A percentile compares a stretch with the other conserved stretches of the same genome.
Evolutionary conservation across 2,888 invertebrate genomes (phyloP).

Genomic region (Cheilosia scutellata): DNA sequence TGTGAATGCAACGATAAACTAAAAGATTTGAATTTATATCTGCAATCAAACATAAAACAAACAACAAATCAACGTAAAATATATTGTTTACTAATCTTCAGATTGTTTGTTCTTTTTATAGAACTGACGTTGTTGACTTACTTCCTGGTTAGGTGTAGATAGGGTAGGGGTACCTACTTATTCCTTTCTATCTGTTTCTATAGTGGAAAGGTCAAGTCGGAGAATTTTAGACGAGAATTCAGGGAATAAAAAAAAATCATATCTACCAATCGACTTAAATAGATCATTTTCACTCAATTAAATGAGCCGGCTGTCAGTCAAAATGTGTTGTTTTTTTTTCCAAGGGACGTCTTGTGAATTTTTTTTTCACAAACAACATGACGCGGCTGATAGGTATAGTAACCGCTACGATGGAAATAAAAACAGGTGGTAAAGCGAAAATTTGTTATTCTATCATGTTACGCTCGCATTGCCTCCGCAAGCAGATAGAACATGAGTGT

Average conservation of each 20-base stretch:
- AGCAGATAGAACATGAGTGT: conserved; percentile 5
- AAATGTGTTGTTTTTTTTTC: neutral
- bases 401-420: neutral
- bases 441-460: conserved; percentile 22
- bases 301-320: conserved; percentile 30
- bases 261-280: conserved; percentile 11
- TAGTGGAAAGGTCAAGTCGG: conserved; percentile 34
- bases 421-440: conserved; percentile 31
- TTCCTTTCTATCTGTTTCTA: conserved; percentile 27
- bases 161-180: conserved; percentile 17
- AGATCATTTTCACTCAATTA: conserved; percentile 18
- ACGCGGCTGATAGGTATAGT: neutral
- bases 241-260: neutral
- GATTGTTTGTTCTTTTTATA: conserved; percentile 50
- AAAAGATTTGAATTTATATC: conserved; percentile 47
- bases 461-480: neutral
- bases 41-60: conserved; percentile 44
- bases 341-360: conserved; percentile 1
- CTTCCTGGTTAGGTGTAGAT: conserved; percentile 53
- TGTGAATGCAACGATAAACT: conserved; percentile 46
- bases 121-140: conserved; percentile 55
- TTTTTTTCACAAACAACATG: conserved; percentile 2
- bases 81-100: conserved; percentile 58
- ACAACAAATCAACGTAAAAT: conserved; percentile 47
- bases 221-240: conserved; percentile 11